Evolutionary conservation across 2,113 vertebrate species (phyloP).

Genomic region (Vimba vimba): DNA sequence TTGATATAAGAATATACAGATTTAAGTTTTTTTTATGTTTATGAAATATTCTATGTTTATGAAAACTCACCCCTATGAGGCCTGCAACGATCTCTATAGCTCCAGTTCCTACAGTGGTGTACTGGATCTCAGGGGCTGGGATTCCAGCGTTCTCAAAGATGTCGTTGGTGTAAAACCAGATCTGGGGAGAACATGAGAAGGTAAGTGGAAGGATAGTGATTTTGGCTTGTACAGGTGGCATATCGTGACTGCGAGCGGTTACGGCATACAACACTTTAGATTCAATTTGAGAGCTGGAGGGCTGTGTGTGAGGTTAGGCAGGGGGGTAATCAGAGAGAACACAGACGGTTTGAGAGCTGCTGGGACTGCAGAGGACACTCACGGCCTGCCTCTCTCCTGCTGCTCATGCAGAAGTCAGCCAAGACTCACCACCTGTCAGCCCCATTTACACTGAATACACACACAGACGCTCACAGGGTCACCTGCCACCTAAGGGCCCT

Average conservation of each 20-base stretch:
- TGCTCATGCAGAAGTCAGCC: constrained; percentile 60
- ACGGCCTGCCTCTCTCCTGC: constrained; percentile 56
- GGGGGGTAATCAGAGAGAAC: constrained; percentile 62
- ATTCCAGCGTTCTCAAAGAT: constrained; percentile 87
- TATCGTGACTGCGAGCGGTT: constrained; percentile 56
- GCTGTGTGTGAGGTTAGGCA: constrained; percentile 60
- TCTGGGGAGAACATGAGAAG: constrained; percentile 71
- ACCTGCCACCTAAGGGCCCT: not conserved
- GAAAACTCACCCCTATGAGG: constrained; percentile 81
- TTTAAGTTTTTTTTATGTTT: not conserved
- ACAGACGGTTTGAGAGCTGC: constrained; percentile 65
- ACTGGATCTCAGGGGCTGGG: constrained; percentile 81
- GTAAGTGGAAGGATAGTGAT: constrained; percentile 32
- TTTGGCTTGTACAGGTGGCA: constrained; percentile 59
- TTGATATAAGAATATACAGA: not conserved
- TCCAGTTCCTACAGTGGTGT: constrained; percentile 86
- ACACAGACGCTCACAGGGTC: constrained; percentile 32
- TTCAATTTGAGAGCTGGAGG: constrained; percentile 64
- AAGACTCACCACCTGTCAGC: constrained; percentile 66
- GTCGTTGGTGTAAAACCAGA: constrained; percentile 93
- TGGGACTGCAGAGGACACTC: constrained; percentile 61
- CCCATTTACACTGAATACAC: constrained; percentile 54
- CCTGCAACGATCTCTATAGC: constrained; percentile 84
- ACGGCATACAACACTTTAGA: constrained; percentile 62
- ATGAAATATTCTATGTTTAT: not conserved